Percentiles rank a stretch among this genome's conserved stretches.
Evolutionary conservation across 92 coral and sea anemone genomes (phyloP).

Genomic region (Palythoa heliodiscus): DNA sequence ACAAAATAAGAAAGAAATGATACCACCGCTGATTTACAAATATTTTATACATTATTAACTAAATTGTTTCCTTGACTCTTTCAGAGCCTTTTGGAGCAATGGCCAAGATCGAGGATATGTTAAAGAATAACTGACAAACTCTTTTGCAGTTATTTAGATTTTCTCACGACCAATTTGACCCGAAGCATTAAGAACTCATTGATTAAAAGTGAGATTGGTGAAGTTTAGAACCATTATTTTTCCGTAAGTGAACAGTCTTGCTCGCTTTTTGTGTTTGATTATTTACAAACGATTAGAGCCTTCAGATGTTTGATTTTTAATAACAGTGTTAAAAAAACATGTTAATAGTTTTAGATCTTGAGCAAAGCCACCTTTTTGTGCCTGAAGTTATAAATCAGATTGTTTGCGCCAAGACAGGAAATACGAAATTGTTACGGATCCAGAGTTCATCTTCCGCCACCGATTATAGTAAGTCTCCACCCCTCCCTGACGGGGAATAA

Average conservation of each 20-base stretch:
- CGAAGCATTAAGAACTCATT: constrained; percentile 27
- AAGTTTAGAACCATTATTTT: neutral
- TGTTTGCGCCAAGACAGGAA: constrained; percentile 46
- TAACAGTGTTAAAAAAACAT: neutral
- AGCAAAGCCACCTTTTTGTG: neutral
- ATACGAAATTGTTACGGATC: constrained; percentile 31
- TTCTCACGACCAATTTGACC: constrained; percentile 38
- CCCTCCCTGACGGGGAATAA: constrained; percentile 20
- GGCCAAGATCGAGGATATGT: neutral
- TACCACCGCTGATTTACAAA: too few relatives aligned
- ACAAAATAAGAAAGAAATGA: neutral
- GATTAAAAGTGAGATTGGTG: constrained; percentile 23
- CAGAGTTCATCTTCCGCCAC: constrained; percentile 26
- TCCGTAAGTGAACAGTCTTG: neutral
- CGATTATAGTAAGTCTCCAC: neutral
- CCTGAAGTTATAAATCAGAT: constrained; percentile 28
- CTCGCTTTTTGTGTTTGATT: neutral
- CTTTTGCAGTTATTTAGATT: neutral
- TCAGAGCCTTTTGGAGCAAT: neutral
- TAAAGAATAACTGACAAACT: neutral
- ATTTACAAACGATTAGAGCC: neutral
- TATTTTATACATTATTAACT: neutral
- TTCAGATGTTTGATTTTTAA: neutral
- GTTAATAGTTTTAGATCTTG: neutral
- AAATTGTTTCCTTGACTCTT: neutral